These are phyloP conservation scores for Rhabdomys dilectus DNA, from an alignment of 2,113 vertebrate species.

Conservation along the genomic window DNA sequence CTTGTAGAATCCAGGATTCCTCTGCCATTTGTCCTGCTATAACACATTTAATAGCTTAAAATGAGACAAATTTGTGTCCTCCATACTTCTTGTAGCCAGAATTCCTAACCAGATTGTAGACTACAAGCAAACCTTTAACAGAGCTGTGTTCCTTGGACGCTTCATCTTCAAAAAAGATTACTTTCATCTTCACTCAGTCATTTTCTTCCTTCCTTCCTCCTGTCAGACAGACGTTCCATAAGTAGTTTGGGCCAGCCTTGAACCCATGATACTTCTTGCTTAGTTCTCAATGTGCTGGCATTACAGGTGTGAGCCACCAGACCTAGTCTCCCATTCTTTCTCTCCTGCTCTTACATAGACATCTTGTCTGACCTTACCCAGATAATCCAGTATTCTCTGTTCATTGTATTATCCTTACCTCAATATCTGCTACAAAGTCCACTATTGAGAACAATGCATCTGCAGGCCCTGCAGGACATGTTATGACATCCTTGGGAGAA, in stretches of 20 bases:
- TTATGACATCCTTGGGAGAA: neutral
- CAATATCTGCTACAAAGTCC: neutral
- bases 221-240: neutral
- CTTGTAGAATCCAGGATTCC: neutral
- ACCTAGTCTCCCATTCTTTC: neutral
- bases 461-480: neutral
- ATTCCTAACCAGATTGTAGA: neutral
- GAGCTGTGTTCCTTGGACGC: neutral
- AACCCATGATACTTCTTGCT: neutral
- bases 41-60: neutral
- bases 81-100: neutral
- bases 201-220: neutral
- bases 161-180: neutral
- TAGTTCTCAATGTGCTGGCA: neutral
- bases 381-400: neutral
- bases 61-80: neutral
- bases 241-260: neutral
- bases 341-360: neutral
- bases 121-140: neutral
- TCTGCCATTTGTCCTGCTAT: neutral
- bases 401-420: neutral
- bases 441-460: neutral
- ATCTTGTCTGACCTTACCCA: neutral
- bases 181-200: neutral
- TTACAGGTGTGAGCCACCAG: neutral